Percentiles rank a stretch among this genome's conserved stretches.
phyloP scores from a whole-genome alignment of 2,113 vertebrate species.

The Ceyx margarethae region DNA sequence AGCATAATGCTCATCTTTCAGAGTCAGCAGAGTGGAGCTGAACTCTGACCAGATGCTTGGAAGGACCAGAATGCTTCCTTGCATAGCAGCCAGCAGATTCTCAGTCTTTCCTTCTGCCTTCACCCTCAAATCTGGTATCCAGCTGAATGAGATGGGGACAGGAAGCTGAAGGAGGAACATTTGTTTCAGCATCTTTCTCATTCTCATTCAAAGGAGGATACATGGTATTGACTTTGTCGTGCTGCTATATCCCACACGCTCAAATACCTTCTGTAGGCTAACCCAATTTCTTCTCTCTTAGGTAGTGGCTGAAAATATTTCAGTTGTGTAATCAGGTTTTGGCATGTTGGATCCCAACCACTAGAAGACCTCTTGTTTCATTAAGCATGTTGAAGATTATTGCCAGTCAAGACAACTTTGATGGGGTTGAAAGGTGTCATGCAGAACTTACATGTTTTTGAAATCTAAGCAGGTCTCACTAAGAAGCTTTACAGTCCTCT shows the following conservation, averaged over 20 bases:
- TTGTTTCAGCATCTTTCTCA: background rate
- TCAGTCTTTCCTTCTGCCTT: background rate
- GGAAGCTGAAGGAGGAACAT: background rate
- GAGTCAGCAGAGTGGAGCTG: background rate
- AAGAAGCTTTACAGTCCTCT: background rate
- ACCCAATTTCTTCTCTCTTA: background rate
- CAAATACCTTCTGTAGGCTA: background rate
- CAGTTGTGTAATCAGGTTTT: background rate
- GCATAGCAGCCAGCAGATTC: background rate
- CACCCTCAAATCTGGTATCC: background rate
- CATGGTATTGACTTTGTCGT: background rate
- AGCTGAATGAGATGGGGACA: background rate
- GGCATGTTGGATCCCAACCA: background rate
- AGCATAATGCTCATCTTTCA: background rate
- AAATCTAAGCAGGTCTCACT: background rate
- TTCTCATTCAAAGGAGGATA: background rate
- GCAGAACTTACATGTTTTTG: background rate
- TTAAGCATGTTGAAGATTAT: rapidly evolving
- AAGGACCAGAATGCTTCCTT: background rate
- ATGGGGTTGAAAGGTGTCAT: background rate
- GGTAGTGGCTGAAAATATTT: background rate
- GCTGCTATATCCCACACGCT: background rate
- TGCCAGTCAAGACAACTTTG: background rate
- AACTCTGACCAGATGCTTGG: background rate
- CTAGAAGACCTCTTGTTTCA: background rate